Conservation (phyloP, 1,140 invertebrate species). For the Brachystomella parvula region DNA sequence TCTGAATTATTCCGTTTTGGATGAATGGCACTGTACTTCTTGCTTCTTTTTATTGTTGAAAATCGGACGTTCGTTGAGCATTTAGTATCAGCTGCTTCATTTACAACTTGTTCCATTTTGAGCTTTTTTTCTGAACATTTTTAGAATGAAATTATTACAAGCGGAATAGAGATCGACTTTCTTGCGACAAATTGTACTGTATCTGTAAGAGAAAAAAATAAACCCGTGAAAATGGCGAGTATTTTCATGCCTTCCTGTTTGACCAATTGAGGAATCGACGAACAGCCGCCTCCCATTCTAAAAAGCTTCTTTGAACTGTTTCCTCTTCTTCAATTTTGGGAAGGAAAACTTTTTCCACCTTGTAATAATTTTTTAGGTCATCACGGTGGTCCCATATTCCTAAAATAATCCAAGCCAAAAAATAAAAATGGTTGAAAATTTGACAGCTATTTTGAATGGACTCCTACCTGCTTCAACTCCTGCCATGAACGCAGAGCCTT, state of each 20-base stretch:
- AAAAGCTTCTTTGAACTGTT: constrained; percentile 29
- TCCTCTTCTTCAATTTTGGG: constrained; percentile 38
- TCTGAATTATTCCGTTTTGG: too few relatives aligned
- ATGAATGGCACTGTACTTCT: too few relatives aligned
- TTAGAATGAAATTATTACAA: too few relatives aligned
- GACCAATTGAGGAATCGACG: constrained; percentile 57
- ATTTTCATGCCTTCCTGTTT: not conserved
- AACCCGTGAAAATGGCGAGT: not conserved
- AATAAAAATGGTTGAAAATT: constrained; percentile 2
- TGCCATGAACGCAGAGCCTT: constrained; percentile 71
- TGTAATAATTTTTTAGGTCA: constrained; percentile 54
- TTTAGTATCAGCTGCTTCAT: too few relatives aligned
- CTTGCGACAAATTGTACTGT: too few relatives aligned
- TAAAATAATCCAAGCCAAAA: constrained; percentile 39
- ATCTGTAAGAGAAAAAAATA: not conserved
- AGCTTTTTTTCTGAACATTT: too few relatives aligned
- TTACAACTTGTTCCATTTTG: too few relatives aligned
- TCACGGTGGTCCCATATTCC: constrained; percentile 64
- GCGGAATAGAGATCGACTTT: too few relatives aligned
- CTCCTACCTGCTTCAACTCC: constrained; percentile 49
- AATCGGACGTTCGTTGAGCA: too few relatives aligned
- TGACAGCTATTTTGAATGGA: not conserved
- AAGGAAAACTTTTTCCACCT: constrained; percentile 54
- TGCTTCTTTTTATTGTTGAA: too few relatives aligned
- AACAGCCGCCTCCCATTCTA: constrained; percentile 59